These are phyloP conservation scores for Willisornis vidua DNA, from an alignment of 2,113 vertebrate genomes.

Conservation along the genomic window DNA sequence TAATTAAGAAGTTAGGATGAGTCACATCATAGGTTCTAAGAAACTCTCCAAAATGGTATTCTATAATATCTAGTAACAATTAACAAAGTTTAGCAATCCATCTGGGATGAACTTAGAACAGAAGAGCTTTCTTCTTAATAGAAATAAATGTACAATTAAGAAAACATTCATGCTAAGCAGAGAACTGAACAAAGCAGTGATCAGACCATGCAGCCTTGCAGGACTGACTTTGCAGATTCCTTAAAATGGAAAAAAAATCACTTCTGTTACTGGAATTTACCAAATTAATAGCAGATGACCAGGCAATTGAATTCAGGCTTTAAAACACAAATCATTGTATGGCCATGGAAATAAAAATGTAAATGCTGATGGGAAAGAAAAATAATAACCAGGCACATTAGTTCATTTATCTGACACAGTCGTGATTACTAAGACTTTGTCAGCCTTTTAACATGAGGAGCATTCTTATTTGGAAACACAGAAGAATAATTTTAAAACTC, in stretches of 20 bases:
- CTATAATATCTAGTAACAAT: neutral
- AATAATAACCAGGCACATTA: neutral
- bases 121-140: neutral
- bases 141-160: neutral
- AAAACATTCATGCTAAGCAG: neutral
- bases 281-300: neutral
- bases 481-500: neutral
- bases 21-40: neutral
- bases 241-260: neutral
- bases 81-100: neutral
- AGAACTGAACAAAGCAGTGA: neutral
- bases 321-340: neutral
- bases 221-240: neutral
- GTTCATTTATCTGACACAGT: neutral
- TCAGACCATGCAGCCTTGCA: neutral
- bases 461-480: neutral
- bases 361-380: neutral
- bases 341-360: neutral
- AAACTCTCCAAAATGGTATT: neutral
- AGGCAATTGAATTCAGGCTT: neutral
- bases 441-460: neutral
- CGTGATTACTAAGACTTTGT: neutral
- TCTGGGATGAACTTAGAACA: neutral
- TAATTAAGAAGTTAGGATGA: neutral
- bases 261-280: neutral